Percentiles rank a stretch among this genome's conserved stretches.
These are phyloP conservation scores for Allolobophora icterica DNA, from an alignment of 2,888 invertebrate genomes.

Conservation along the genomic window DNA sequence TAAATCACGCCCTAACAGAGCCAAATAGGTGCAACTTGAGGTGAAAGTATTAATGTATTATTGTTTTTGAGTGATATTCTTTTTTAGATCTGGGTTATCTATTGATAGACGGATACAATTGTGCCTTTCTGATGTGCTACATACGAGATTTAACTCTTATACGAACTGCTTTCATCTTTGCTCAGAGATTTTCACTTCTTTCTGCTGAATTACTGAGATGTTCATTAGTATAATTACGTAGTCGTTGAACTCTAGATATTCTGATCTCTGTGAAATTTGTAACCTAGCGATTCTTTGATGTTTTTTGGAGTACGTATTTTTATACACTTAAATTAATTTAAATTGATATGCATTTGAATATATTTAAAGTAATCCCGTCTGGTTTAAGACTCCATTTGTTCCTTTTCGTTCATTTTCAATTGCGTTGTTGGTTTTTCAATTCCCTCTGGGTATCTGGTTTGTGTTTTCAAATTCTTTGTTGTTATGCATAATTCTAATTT, in stretches of 20 bases:
- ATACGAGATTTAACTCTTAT: neutral
- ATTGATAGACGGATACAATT: neutral
- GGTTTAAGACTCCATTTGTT: neutral
- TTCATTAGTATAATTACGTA: neutral
- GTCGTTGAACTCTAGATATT: neutral
- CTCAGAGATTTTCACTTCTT: constrained; percentile 17
- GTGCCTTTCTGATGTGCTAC: neutral
- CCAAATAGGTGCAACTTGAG: neutral
- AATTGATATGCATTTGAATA: neutral
- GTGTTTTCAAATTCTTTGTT: neutral
- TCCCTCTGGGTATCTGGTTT: neutral
- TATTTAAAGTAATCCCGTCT: neutral
- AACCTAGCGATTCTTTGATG: neutral
- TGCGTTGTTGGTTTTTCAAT: neutral
- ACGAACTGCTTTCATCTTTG: constrained; percentile 17
- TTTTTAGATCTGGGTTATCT: neutral
- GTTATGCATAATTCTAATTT: neutral
- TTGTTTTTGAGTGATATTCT: neutral
- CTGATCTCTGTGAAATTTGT: neutral
- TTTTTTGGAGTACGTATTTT: neutral
- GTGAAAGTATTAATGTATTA: neutral
- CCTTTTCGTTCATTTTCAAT: neutral
- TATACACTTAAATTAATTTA: neutral
- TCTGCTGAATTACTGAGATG: neutral
- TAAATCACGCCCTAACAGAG: neutral